Conservation (phyloP, 2,888 invertebrate species). For the Sussaba pulchella region DNA sequence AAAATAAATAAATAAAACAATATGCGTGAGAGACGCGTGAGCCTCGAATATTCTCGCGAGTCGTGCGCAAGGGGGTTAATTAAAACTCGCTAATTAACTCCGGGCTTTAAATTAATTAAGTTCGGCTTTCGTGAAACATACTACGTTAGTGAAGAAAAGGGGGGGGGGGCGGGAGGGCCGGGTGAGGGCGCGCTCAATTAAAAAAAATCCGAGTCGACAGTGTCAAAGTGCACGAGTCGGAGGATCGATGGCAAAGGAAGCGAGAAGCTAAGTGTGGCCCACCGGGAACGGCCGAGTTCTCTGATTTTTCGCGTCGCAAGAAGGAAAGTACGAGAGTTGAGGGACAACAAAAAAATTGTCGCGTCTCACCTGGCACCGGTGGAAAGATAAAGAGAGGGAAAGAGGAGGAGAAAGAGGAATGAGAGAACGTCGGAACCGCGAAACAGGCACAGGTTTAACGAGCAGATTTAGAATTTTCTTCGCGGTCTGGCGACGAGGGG, state of each 20-base stretch:
- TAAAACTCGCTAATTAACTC: constrained; percentile 71
- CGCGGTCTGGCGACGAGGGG: constrained; percentile 83
- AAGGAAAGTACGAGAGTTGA: constrained; percentile 51
- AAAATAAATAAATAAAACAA: too few relatives aligned
- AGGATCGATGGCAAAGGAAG: constrained; percentile 65
- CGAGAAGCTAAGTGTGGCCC: constrained; percentile 34
- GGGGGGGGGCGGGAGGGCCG: background rate
- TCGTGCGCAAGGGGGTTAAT: constrained; percentile 62
- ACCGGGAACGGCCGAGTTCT: constrained; percentile 42
- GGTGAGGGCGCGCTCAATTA: constrained; percentile 63
- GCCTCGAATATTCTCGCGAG: background rate
- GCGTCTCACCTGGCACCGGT: constrained; percentile 54
- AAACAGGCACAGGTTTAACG: constrained; percentile 76
- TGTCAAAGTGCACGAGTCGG: constrained; percentile 63
- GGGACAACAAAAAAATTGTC: constrained; percentile 63
- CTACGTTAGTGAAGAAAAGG: background rate
- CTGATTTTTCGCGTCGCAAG: constrained; percentile 49
- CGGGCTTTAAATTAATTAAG: constrained; percentile 68
- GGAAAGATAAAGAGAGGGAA: constrained; percentile 34
- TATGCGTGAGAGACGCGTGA: constrained; percentile 10
- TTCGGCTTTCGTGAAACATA: constrained; percentile 34
- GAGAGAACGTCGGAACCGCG: constrained; percentile 57
- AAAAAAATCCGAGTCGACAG: constrained; percentile 66
- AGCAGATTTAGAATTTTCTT: constrained; percentile 82
- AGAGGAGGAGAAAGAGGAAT: constrained; percentile 23